These are phyloP conservation scores for Geotria australis DNA, from an alignment of 2,797 vertebrate genomes.

Conservation along the genomic window DNA sequence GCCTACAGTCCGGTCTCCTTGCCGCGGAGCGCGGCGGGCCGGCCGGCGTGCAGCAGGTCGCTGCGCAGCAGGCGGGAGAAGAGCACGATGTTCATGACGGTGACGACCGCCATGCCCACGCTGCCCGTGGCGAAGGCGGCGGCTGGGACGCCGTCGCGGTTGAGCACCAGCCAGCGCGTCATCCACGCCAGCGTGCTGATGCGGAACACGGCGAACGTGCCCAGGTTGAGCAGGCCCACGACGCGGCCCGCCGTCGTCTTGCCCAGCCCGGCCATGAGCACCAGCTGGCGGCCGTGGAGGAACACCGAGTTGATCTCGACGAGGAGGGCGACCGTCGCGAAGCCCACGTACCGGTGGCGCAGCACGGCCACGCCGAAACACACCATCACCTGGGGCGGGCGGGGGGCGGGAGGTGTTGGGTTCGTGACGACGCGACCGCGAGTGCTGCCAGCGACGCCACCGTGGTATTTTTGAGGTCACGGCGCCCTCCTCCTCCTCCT, in stretches of 20 bases:
- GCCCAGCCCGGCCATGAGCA: conserved; percentile 30
- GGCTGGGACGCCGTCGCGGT: conserved; percentile 29
- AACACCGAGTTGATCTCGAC: conserved; percentile 73
- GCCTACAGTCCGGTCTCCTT: not conserved
- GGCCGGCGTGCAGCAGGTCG: conserved; percentile 26
- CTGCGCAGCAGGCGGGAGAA: conserved; percentile 35
- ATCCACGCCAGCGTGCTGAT: conserved; percentile 68
- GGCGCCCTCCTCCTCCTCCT: no score
- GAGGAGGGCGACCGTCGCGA: conserved; percentile 44
- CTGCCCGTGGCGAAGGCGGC: conserved; percentile 31
- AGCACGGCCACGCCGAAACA: conserved; percentile 41
- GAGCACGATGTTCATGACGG: conserved; percentile 36
- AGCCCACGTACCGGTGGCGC: conserved; percentile 27
- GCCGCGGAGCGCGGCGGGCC: not conserved
- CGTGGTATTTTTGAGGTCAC: no score
- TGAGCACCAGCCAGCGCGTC: conserved; percentile 47
- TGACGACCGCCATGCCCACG: conserved; percentile 45
- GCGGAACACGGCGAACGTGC: conserved; percentile 51
- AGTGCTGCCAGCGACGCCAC: no score
- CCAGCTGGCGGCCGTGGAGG: conserved; percentile 39
- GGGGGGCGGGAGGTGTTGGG: not conserved
- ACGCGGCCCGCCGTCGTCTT: conserved; percentile 22
- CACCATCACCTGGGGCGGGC: conserved; percentile 31
- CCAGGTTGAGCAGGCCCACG: conserved; percentile 49
- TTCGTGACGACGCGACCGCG: no score